A percentile compares a stretch with the other conserved stretches of the same genome.
Conservation (phyloP, 2,113 vertebrate species). For the Xenopus laevis region DNA sequence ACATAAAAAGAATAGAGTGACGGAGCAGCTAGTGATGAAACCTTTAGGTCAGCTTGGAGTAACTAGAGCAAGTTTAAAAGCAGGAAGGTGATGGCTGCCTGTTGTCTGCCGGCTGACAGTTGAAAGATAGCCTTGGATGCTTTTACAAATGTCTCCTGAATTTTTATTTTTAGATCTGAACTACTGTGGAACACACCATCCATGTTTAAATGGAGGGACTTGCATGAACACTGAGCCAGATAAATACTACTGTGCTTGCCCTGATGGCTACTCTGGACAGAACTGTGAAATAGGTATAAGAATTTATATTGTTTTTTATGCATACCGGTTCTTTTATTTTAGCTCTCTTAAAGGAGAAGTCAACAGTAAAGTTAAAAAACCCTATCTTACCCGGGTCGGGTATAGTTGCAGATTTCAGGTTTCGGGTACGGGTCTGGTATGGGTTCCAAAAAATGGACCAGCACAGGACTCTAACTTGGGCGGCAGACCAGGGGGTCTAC, state of each 20-base stretch:
- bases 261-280: conserved; percentile 85
- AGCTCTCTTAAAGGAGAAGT: too few relatives aligned
- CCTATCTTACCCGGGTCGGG: too few relatives aligned
- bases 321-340: too few relatives aligned
- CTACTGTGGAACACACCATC: conserved; percentile 90
- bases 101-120: conserved; percentile 14
- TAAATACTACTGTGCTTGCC: conserved; percentile 85
- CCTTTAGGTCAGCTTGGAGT: neutral
- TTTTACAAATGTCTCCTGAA: neutral
- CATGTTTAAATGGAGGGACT: conserved; percentile 85
- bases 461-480: too few relatives aligned
- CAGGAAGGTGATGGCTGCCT: conserved; percentile 7
- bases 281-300: conserved; percentile 86
- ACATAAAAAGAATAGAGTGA: conserved; percentile 2
- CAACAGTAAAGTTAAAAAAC: too few relatives aligned
- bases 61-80: neutral
- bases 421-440: too few relatives aligned
- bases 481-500: too few relatives aligned
- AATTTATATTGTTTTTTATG: too few relatives aligned
- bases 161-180: conserved; percentile 76
- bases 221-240: conserved; percentile 91
- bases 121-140: neutral
- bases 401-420: too few relatives aligned
- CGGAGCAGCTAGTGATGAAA: conserved; percentile 18
- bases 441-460: too few relatives aligned